Evolutionary conservation across 2,888 invertebrate genomes (phyloP).

Genomic region (Epinotia ramella): DNA sequence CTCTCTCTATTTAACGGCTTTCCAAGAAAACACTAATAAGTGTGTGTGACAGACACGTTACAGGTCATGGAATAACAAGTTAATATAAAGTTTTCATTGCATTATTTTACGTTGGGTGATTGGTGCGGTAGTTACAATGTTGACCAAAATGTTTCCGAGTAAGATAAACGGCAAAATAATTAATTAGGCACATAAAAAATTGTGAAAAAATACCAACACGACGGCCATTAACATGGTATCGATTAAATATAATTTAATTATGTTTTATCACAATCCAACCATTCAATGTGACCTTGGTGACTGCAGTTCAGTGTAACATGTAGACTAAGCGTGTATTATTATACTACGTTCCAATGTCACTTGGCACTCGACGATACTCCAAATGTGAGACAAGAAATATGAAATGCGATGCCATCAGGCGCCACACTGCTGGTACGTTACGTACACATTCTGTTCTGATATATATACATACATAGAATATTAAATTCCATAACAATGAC

Average conservation of each 20-base stretch:
- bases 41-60: slow-evolving; percentile 5
- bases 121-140: not conserved
- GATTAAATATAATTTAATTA: slow-evolving; percentile 4
- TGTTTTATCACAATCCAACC: slow-evolving; percentile 14
- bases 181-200: no score
- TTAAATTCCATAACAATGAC: not conserved
- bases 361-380: slow-evolving; percentile 34
- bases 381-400: slow-evolving; percentile 27
- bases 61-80: not conserved
- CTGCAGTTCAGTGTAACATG: not conserved
- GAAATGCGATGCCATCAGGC: slow-evolving; percentile 28
- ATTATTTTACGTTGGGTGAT: not conserved
- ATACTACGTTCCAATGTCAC: slow-evolving; percentile 37
- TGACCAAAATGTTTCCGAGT: no score
- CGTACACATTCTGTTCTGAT: slow-evolving; percentile 7
- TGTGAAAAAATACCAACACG: no score
- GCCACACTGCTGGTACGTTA: slow-evolving; percentile 3
- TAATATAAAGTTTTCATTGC: not conserved
- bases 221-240: no score
- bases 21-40: slow-evolving; percentile 54
- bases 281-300: slow-evolving; percentile 18
- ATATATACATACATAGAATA: no score
- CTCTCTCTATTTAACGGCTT: slow-evolving; percentile 74
- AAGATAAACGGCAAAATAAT: no score
- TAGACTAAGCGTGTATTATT: slow-evolving; percentile 40